Percentiles rank a stretch among this genome's conserved stretches.
phyloP scores from a whole-genome alignment of 2,888 invertebrate genomes.

The Sinotaia quadrata region DNA sequence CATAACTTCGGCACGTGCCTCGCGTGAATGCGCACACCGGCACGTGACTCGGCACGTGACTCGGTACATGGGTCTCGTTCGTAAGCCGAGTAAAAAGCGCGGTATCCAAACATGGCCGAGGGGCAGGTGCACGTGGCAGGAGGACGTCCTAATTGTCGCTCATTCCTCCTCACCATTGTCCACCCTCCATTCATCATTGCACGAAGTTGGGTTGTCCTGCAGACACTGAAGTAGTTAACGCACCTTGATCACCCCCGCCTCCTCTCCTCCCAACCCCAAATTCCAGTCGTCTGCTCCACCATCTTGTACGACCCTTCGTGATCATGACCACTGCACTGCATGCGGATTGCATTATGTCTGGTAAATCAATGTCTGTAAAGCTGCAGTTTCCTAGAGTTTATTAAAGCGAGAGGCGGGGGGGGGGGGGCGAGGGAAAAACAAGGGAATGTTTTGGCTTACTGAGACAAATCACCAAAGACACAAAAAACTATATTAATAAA shows the following conservation, averaged over 20 bases:
- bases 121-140: slow-evolving; percentile 25
- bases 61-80: slow-evolving; percentile 4
- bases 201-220: neutral
- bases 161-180: neutral
- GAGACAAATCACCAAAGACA: no score
- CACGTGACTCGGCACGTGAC: slow-evolving; percentile 10
- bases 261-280: no score
- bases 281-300: no score
- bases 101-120: slow-evolving; percentile 8
- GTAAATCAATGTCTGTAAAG: no score
- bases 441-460: neutral
- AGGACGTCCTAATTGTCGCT: slow-evolving; percentile 4
- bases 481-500: no score
- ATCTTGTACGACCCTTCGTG: no score
- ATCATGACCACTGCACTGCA: no score
- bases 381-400: no score
- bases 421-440: neutral
- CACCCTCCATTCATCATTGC: no score
- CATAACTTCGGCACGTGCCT: neutral
- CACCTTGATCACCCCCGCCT: no score
- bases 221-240: no score
- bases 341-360: no score
- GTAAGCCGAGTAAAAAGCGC: slow-evolving; percentile 4
- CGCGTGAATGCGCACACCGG: slow-evolving; percentile 6
- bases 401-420: neutral